Base-by-base conservation (phyloP, 2,797 vertebrate species). In the Linurgus olivaceus region DNA sequence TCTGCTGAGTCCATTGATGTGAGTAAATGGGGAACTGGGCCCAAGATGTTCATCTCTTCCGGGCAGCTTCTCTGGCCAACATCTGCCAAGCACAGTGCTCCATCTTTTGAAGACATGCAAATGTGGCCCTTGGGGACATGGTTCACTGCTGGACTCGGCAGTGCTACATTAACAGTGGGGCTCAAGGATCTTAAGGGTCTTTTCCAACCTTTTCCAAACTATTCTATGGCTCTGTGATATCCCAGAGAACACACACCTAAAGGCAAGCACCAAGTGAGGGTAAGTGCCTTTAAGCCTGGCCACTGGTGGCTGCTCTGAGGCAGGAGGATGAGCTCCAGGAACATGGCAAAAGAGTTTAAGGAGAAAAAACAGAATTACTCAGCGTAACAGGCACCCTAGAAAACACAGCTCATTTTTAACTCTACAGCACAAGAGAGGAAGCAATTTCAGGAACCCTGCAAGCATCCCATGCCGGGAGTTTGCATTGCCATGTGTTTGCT, bases 381-480 rank as follows among this genome's bases (percentile, higher is more conserved):
- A 23, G 24, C 2, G 0, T 9, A 81, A 72, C 11, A 81, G 10
- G 6, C 47, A 68, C 0, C 0, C 24, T 40, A 51, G 28, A 79
- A 86, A 73, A 44, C 24, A 44, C 12, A 72, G 6, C 17, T 58
- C 21, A 6, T 10, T 61, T 58, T 13, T 19, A 79, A 19, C 42
- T 62, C 28, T n/a, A 4, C 14, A 73, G 17, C 26, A 47, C 13
- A 37, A 48, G 26, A 54, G 31, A 82, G 31, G 18, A 75, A 38
- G 58, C 5, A 18, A 44, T 20, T 85, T 9, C 13, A 66, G 63
- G 42, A 45, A 19, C 35, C 19, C 17, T 1, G 1, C 6, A 37
- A 57, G 44, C 37, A 29, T 18, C 58, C 38, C 42, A 31, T 1
- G 7, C 37, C 2, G 2, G 19, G 52, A 85, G 40, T 65, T 79